Evolutionary conservation across 2,113 vertebrate species (phyloP).

Genomic region (Chaetodon auriga): DNA sequence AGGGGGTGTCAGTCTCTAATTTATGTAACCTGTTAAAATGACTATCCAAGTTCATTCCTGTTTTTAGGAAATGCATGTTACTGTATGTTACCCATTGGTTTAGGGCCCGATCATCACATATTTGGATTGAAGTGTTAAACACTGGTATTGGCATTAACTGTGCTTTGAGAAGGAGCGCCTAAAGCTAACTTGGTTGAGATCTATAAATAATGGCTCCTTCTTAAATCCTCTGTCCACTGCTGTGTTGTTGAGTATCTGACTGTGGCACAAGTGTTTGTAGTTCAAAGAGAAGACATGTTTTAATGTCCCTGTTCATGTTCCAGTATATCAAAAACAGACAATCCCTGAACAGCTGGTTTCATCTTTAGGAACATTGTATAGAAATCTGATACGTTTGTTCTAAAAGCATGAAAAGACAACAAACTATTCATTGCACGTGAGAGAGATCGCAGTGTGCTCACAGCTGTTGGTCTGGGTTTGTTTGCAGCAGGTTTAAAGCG

Average conservation of each 20-base stretch:
- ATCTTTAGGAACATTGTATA: background rate
- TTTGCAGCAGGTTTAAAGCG: background rate
- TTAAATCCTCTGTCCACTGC: background rate
- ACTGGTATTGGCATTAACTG: background rate
- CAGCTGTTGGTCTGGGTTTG: conserved; percentile 9
- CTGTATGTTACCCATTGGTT: too few species aligned
- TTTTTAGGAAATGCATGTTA: too few species aligned
- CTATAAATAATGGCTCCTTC: background rate
- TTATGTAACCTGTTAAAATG: background rate
- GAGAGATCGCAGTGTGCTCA: background rate
- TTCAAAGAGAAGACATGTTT: background rate
- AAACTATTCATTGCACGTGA: background rate
- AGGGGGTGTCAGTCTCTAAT: background rate
- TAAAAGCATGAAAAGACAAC: background rate
- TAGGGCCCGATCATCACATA: background rate
- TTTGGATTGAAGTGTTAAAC: background rate
- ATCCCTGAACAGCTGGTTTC: too few species aligned
- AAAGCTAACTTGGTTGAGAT: background rate
- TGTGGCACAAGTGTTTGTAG: too few species aligned
- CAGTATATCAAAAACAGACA: background rate
- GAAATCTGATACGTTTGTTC: background rate
- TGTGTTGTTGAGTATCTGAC: background rate
- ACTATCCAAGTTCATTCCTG: background rate
- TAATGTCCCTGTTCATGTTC: background rate
- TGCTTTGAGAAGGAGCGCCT: background rate